Evolutionary conservation across 2,888 invertebrate genomes (phyloP), one percentile per base, ranked within the genome.

Genomic region (Euproctis similis): DNA sequence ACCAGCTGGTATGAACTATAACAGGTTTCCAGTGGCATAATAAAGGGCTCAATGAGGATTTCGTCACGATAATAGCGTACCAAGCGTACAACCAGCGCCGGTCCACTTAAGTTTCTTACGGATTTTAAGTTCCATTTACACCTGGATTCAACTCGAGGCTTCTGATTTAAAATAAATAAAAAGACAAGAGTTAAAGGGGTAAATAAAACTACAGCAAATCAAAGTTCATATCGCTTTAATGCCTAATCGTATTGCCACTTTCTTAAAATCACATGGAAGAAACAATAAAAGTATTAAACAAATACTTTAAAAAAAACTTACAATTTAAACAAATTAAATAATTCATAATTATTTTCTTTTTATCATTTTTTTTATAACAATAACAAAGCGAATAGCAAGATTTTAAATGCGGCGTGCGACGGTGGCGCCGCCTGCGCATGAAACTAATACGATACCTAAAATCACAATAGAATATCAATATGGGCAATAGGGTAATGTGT

Each of bases 191-290:
- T 5, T 19, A 17, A 18, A 18, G 4, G 4, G n/a, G 8, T 8
- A 18, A 18, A n/a, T n/a, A 14, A 20, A 4, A 28, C 7, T 11
- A 28, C 13, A 28, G 25, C 6, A 21, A n/a, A 11, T 39, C 39
- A 42, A 53, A 55, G 53, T 53, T 59, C 46, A 55, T 56, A 53
- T 61, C 46, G 53, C 56, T 62, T 62, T 62, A 59, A 61, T 77
- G 62, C 71, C 71, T 73, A 74, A 64, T 69, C 61, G 60, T 80
- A 78, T 78, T 77, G 76, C 77, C 75, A 73, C 62, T 67, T 81
- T 76, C 68, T 71, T 74, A 69, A 4, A 73, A 78, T 75, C 78
- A 77, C 77, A 77, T 76, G 70, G 71, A 78, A 73, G 73, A 78
- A 81, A 78, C 67, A 73, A 67, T 67, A 54, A 45, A 68, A 71